phyloP scores from a whole-genome alignment of 2,888 invertebrate species.

The Tipula lateralis region DNA sequence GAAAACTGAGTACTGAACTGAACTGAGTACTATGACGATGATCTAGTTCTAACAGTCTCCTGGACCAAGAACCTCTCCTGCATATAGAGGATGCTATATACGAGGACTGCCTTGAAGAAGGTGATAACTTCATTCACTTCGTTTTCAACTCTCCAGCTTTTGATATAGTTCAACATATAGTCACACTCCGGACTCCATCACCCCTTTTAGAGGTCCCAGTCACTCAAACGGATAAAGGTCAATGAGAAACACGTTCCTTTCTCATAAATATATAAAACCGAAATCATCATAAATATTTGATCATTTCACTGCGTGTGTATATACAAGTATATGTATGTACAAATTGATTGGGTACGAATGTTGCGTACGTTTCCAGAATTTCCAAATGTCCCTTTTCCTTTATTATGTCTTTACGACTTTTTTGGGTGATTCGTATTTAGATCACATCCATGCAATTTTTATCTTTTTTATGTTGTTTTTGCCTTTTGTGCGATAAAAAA shows the following conservation, averaged over 20 bases:
- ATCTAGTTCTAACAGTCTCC: no score
- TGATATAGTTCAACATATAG: no score
- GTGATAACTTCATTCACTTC: no score
- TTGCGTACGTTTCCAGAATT: neutral
- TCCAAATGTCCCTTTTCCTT: neutral
- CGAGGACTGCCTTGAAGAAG: no score
- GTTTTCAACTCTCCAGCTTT: no score
- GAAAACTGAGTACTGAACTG: no score
- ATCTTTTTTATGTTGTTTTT: neutral
- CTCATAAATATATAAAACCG: neutral
- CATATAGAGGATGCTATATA: no score
- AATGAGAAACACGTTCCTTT: neutral
- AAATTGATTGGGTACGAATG: neutral
- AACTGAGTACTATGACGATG: no score
- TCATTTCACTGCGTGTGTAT: neutral
- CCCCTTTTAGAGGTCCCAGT: neutral
- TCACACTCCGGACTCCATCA: no score
- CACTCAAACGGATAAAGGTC: neutral
- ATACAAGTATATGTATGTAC: neutral
- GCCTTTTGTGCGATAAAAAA: neutral
- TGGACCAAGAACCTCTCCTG: no score
- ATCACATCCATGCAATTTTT: neutral
- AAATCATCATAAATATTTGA: slow-evolving; percentile 11
- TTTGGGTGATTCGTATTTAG: neutral
- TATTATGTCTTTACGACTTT: neutral